Conservation (phyloP, 35 echinoderm and acorn worm species). For the Stichopus chloronotus region DNA sequence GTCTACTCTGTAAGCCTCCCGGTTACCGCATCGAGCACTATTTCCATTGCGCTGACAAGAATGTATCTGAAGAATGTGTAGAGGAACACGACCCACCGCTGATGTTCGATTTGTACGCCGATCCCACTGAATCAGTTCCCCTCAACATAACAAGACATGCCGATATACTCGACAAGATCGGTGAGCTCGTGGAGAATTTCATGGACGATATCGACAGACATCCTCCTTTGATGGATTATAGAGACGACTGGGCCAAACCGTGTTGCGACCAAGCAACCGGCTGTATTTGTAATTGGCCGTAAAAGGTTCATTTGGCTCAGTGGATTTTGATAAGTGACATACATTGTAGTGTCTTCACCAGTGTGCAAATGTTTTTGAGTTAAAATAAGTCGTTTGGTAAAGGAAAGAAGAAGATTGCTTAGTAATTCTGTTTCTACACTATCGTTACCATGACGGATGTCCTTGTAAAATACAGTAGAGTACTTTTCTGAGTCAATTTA, state of each 20-base stretch:
- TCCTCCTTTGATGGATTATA: neutral
- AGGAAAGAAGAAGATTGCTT: too few relatives aligned
- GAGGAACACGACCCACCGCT: slow-evolving; percentile 59
- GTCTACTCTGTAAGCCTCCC: neutral
- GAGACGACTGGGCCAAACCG: neutral
- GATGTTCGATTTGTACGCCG: slow-evolving; percentile 45
- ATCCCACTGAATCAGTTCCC: slow-evolving; percentile 53
- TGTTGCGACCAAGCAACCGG: neutral
- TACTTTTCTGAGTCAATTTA: too few relatives aligned
- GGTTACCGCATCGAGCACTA: neutral
- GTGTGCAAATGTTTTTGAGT: too few relatives aligned
- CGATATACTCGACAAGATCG: neutral
- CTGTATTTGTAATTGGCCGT: slow-evolving; percentile 22
- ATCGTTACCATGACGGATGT: too few relatives aligned
- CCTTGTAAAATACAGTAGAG: too few relatives aligned
- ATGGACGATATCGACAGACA: neutral
- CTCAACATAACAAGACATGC: neutral
- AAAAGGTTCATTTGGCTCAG: too few relatives aligned
- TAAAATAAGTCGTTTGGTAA: too few relatives aligned
- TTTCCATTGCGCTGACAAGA: neutral
- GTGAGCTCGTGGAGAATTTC: neutral
- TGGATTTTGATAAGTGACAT: too few relatives aligned
- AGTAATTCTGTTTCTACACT: too few relatives aligned
- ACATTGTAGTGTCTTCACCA: too few relatives aligned
- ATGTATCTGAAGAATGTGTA: slow-evolving; percentile 1